Percentiles rank a stretch among this genome's conserved stretches.
Evolutionary conservation across 2,888 invertebrate species (phyloP).

Genomic region (Nephrotoma guestfalica): DNA sequence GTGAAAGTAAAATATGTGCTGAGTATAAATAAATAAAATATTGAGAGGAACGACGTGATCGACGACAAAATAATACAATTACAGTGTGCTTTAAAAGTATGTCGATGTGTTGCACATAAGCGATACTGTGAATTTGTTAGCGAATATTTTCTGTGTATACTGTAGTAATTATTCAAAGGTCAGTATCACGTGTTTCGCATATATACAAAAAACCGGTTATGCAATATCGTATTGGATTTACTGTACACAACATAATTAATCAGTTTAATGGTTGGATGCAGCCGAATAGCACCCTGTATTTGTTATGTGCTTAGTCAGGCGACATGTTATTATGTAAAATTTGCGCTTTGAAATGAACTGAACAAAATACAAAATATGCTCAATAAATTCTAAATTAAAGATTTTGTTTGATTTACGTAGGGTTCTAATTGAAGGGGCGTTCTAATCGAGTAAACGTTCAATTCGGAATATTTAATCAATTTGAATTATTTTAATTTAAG

Average conservation of each 20-base stretch:
- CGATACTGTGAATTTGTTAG: neutral
- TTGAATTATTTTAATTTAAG: no score
- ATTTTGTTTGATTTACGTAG: no score
- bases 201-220: neutral
- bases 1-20: neutral
- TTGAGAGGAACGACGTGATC: neutral
- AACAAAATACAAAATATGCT: no score
- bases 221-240: neutral
- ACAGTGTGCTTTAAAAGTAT: neutral
- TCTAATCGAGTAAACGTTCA: no score
- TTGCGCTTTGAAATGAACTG: no score
- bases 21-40: neutral
- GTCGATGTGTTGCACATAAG: neutral
- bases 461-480: no score
- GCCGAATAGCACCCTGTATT: neutral
- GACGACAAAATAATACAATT: neutral
- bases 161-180: neutral
- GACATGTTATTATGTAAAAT: no score
- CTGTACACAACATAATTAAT: neutral
- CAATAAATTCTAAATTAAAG: no score
- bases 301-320: neutral
- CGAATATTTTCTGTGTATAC: neutral
- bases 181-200: neutral
- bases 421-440: no score
- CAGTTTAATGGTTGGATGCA: neutral